Evolutionary conservation across 2,888 invertebrate species (phyloP).

Genomic region (Tetramorium bicarinatum): DNA sequence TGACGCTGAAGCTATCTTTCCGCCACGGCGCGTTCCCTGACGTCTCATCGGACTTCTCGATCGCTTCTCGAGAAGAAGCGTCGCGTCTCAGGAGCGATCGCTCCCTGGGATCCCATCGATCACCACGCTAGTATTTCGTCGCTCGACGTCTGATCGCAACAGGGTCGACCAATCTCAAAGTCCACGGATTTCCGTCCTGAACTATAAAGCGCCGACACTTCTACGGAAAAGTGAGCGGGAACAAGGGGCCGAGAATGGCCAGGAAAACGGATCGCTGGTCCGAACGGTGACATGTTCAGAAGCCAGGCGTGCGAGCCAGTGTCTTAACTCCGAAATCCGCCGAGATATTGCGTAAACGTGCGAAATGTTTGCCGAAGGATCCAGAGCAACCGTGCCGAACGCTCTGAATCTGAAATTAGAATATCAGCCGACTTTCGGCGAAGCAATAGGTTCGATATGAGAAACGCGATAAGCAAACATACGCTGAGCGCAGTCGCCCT

Average conservation of each 20-base stretch:
- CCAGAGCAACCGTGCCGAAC: background rate
- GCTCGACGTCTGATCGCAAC: conserved; percentile 58
- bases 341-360: conserved; percentile 48
- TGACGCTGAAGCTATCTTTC: conserved; percentile 51
- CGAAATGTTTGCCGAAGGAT: conserved; percentile 33
- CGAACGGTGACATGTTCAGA: conserved; percentile 13
- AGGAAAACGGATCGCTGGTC: conserved; percentile 29
- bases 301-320: conserved; percentile 1
- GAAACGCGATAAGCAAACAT: conserved; percentile 44
- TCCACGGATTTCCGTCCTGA: conserved; percentile 59
- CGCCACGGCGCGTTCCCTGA: conserved; percentile 59
- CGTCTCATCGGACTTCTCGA: conserved; percentile 60
- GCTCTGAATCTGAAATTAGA: conserved; percentile 51
- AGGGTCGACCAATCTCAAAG: conserved; percentile 21
- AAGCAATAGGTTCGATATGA: conserved; percentile 30
- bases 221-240: background rate
- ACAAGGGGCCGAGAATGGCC: background rate
- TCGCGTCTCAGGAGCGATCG: conserved; percentile 63
- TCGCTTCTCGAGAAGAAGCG: conserved; percentile 33
- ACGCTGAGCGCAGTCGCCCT: background rate
- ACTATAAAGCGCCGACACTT: conserved; percentile 47
- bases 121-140: conserved; percentile 52
- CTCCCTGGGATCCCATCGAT: conserved; percentile 72
- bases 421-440: conserved; percentile 37
- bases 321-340: conserved; percentile 16